Evolutionary conservation across 2,113 vertebrate genomes (phyloP), one percentile per base, ranked within the genome.

Genomic region (Nestor notabilis): DNA sequence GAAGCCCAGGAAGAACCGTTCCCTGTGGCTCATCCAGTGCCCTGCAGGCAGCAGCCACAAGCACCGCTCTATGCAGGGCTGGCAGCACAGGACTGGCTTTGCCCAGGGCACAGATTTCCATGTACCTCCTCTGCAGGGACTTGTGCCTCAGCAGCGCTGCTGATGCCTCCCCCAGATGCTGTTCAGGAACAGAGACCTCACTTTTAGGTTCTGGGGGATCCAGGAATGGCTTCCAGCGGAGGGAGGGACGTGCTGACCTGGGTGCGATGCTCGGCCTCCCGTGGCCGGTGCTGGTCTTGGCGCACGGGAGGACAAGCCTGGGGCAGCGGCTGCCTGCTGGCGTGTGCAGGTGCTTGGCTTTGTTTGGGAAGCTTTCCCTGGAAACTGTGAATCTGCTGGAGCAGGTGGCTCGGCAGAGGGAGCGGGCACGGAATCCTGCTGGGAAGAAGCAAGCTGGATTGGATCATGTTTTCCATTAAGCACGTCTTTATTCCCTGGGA

Each of bases 31-130:
- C 31, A 12, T 5, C 33, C 64, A 8, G 31, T 10, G 9, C 10
- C 76, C 50, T 17, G 63, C 37, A 4, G 49, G 8, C 11, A 8
- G 0, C 68, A 46, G 56, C 47, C 47, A 44, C 72, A 11, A 3
- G 74, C 69, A 46, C 5, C 5, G 27, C 35, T 33, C 14, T 3
- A n/a, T 1, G 25, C 33, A 7, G 47, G 1, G 2, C 25, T 16
- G 65, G 41, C 18, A 24, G 53, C 4, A 2, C 68, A 10, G 58
- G 46, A 7, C 58, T 11, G 39, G 4, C 24, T 65, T 2, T 27
- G 12, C 4, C 14, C 29, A 2, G 37, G 35, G 61, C 23, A 12
- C 10, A 2, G 72, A 15, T 47, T 41, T 24, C 76, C 1, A 3
- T 1, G 7, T 3, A 2, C 49, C 65, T 10, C 7, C 12, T 23